A percentile compares a stretch with the other conserved stretches of the same genome.
phyloP scores from a whole-genome alignment of 2,888 invertebrate genomes.

The Thymelicus acteon region DNA sequence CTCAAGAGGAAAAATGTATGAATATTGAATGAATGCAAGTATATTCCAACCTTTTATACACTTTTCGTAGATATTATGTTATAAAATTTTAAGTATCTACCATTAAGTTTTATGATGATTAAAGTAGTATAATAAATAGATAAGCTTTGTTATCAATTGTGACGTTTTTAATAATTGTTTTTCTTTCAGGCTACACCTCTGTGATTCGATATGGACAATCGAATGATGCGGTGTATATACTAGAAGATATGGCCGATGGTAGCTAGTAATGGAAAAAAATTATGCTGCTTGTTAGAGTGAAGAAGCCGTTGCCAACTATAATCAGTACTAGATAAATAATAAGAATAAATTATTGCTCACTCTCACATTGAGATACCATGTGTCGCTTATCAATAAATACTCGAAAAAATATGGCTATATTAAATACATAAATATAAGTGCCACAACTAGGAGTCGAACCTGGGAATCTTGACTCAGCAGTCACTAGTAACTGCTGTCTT shows the following conservation, averaged over 20 bases:
- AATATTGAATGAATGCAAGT: conserved; percentile 22
- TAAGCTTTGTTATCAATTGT: neutral
- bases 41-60: conserved; percentile 37
- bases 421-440: no score
- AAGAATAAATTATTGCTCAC: no score
- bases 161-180: conserved; percentile 27
- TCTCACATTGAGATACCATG: no score
- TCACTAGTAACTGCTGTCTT: no score
- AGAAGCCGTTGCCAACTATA: no score
- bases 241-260: conserved; percentile 68
- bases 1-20: neutral
- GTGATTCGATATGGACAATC: conserved; percentile 87
- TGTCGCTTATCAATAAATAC: no score
- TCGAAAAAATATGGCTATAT: no score
- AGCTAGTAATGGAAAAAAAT: conserved; percentile 17
- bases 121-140: conserved; percentile 10
- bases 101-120: conserved; percentile 8
- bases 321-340: no score
- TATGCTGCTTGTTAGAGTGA: neutral
- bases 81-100: neutral
- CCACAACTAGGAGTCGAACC: no score
- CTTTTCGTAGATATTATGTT: conserved; percentile 18
- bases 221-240: conserved; percentile 87
- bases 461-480: no score
- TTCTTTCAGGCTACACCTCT: conserved; percentile 66